Percentiles rank a stretch among this genome's conserved stretches.
Evolutionary conservation across 2,797 vertebrate genomes (phyloP).

Genomic region (Trichosurus vulpecula): DNA sequence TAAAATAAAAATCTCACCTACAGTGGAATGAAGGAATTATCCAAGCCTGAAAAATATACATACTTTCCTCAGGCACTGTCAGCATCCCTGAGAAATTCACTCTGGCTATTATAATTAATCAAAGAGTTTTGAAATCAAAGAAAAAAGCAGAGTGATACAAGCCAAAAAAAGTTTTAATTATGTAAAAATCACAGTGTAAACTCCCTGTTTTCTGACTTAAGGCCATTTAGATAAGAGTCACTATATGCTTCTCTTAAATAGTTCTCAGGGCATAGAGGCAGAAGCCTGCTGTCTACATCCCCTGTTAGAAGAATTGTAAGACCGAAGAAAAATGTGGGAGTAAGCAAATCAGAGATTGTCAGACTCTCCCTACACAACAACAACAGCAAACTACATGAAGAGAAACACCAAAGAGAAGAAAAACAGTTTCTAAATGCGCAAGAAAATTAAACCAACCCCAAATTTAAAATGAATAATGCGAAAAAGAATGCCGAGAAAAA

Average conservation of each 20-base stretch:
- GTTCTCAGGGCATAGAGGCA: neutral
- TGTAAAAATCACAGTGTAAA: accelerated
- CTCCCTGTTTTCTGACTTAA: neutral
- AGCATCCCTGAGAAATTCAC: neutral
- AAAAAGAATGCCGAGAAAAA: neutral
- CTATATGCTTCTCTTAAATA: neutral
- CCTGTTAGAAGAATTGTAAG: neutral
- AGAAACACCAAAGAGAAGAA: neutral
- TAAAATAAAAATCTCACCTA: neutral
- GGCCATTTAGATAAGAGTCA: neutral
- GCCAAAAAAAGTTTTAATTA: neutral
- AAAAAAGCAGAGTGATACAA: neutral
- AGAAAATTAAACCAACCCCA: neutral
- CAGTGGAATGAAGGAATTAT: neutral
- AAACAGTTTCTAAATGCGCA: neutral
- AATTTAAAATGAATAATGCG: neutral
- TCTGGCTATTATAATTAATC: neutral
- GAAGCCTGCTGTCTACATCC: neutral
- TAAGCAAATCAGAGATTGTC: neutral
- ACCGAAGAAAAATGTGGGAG: neutral
- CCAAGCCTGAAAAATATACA: neutral
- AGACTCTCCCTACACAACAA: neutral
- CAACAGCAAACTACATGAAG: neutral
- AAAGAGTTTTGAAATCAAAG: neutral
- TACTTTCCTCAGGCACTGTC: neutral